Conservation (phyloP, 2,113 vertebrate species). For the Martes martes region DNA sequence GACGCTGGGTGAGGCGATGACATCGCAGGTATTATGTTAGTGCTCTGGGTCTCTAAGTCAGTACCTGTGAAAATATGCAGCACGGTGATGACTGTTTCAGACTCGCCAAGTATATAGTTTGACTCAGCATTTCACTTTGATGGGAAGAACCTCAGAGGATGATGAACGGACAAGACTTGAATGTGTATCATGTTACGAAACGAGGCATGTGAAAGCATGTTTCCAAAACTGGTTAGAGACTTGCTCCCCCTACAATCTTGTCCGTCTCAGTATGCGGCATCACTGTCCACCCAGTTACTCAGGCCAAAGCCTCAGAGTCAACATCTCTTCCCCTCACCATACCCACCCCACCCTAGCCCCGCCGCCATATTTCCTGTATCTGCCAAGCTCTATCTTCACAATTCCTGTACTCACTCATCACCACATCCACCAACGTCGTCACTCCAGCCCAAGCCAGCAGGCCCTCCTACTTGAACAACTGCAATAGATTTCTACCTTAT, state of each 20-base stretch:
- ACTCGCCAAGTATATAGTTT: neutral
- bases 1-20: neutral
- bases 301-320: neutral
- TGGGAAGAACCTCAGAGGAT: neutral
- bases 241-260: neutral
- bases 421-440: neutral
- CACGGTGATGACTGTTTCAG: neutral
- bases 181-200: neutral
- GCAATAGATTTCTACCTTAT: neutral
- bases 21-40: neutral
- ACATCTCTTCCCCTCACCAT: neutral
- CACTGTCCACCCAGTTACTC: neutral
- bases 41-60: neutral
- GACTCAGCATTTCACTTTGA: slow-evolving; percentile 16
- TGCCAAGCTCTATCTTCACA: neutral
- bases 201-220: neutral
- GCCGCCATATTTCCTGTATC: neutral
- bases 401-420: neutral
- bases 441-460: neutral
- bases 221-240: neutral
- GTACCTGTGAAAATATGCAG: neutral
- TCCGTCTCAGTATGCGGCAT: neutral
- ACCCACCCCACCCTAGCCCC: rapidly evolving
- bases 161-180: neutral
- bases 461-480: neutral